Percentiles rank a stretch among this genome's conserved stretches.
These are phyloP conservation scores for Siniperca chuatsi DNA, from an alignment of 2,113 vertebrate genomes.

Conservation along the genomic window DNA sequence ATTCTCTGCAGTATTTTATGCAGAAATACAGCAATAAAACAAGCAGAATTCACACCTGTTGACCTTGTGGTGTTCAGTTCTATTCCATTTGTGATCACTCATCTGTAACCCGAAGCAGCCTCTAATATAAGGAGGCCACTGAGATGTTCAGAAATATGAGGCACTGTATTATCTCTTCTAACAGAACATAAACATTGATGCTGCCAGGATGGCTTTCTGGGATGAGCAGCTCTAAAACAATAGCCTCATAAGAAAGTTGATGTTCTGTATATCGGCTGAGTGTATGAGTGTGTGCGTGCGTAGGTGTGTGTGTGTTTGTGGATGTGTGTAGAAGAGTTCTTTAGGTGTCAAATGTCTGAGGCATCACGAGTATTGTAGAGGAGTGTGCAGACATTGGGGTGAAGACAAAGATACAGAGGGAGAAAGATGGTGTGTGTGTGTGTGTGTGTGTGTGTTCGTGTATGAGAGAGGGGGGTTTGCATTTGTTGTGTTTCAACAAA, in stretches of 20 bases:
- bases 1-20: slow-evolving; percentile 2
- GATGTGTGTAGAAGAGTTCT: not conserved
- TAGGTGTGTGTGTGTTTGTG: not conserved
- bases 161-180: slow-evolving; percentile 60
- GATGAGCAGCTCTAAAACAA: slow-evolving; percentile 69
- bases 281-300: not conserved
- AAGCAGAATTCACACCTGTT: slow-evolving; percentile 42
- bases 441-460: slow-evolving; percentile 12
- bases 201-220: slow-evolving; percentile 46
- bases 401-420: slow-evolving; percentile 1
- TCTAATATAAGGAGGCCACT: slow-evolving; percentile 53
- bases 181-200: slow-evolving; percentile 72
- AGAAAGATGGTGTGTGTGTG: not conserved
- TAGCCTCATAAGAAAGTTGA: slow-evolving; percentile 58
- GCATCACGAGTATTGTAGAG: slow-evolving; percentile 2
- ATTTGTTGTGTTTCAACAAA: slow-evolving; percentile 9
- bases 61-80: slow-evolving; percentile 59
- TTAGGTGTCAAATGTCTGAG: slow-evolving; percentile 9
- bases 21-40: slow-evolving; percentile 30
- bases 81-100: slow-evolving; percentile 59
- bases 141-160: slow-evolving; percentile 64
- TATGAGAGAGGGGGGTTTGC: not conserved
- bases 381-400: slow-evolving; percentile 14
- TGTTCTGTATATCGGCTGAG: slow-evolving; percentile 42
- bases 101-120: slow-evolving; percentile 60